Percentiles rank a stretch among this genome's conserved stretches.
phyloP scores from a whole-genome alignment of 2,797 vertebrate species.

The Leontopithecus rosalia region DNA sequence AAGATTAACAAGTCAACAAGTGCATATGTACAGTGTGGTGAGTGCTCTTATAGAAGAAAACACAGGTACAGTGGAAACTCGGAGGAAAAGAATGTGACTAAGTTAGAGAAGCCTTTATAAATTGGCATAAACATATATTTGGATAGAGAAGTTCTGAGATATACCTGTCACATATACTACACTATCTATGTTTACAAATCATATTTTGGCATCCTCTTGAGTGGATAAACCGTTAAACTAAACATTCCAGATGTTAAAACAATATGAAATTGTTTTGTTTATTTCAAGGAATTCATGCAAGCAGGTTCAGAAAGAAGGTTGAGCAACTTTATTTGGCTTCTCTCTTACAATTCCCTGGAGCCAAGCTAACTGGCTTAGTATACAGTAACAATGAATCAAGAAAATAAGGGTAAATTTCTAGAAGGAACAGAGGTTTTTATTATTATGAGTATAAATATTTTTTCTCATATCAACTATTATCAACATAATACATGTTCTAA shows the following conservation, averaged over 20 bases:
- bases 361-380: not conserved
- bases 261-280: not conserved
- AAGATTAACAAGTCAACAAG: not conserved
- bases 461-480: not conserved
- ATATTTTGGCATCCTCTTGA: slow-evolving; percentile 2
- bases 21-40: not conserved
- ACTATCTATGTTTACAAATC: not conserved
- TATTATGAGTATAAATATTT: not conserved
- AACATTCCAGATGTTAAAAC: not conserved
- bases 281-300: not conserved
- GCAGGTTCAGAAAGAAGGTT: not conserved
- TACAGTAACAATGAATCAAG: slow-evolving; percentile 1
- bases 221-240: not conserved
- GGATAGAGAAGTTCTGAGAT: not conserved
- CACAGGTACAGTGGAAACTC: not conserved
- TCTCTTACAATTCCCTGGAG: not conserved
- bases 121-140: slow-evolving; percentile 6
- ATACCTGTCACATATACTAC: not conserved
- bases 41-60: not conserved
- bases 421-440: not conserved
- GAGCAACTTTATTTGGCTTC: not conserved
- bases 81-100: not conserved
- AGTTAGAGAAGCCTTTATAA: not conserved
- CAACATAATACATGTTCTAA: not conserved
- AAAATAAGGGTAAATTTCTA: slow-evolving; percentile 23